Conservation (phyloP, 2,113 vertebrate genomes). For the Panthera uncia region DNA sequence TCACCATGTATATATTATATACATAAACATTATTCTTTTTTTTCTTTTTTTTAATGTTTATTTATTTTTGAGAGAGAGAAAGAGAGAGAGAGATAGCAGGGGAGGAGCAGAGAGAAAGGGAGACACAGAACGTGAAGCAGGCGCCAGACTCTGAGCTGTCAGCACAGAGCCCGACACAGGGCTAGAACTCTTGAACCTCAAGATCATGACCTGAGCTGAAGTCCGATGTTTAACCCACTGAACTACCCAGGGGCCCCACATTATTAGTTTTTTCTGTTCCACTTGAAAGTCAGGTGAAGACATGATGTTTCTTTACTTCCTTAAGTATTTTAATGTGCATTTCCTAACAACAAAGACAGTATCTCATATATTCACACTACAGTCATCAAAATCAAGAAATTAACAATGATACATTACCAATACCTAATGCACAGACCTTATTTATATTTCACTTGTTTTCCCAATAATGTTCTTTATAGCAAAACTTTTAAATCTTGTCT, state of each 20-base stretch:
- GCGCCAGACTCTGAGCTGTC: no score
- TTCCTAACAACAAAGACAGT: background rate
- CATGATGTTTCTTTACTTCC: background rate
- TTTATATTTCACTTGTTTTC: constrained; percentile 7
- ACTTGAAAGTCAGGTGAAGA: background rate
- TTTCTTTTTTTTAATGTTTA: background rate
- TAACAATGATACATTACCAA: background rate
- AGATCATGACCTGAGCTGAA: no score
- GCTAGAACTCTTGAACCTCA: no score
- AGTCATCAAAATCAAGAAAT: constrained; percentile 16
- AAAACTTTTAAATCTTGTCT: background rate
- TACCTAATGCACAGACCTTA: background rate
- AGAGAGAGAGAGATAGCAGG: no score
- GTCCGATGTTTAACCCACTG: no score
- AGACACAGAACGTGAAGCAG: no score
- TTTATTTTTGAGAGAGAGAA: no score
- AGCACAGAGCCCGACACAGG: no score
- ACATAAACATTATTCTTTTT: background rate
- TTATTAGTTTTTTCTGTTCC: background rate
- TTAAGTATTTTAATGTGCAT: background rate
- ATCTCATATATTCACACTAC: background rate
- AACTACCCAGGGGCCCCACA: background rate
- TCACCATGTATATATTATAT: no score
- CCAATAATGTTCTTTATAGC: background rate
- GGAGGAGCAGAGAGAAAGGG: no score